These are phyloP conservation scores for Antidorcas marsupialis DNA, from an alignment of 2,113 vertebrate genomes.

Conservation along the genomic window DNA sequence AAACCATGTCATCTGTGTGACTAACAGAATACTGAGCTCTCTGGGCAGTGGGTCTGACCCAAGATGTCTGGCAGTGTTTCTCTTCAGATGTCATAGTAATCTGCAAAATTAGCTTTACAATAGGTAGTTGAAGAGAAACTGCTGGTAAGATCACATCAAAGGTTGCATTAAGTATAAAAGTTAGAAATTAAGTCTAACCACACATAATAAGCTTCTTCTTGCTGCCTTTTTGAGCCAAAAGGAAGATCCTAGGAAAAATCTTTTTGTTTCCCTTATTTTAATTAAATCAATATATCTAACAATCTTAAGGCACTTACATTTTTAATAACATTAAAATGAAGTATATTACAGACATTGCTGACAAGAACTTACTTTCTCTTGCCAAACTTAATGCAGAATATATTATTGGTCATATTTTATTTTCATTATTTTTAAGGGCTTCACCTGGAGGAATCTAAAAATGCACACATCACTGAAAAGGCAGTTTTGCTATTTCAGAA, in stretches of 20 bases:
- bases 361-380: background rate
- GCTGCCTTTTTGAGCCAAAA: background rate
- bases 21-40: background rate
- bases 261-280: background rate
- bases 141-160: background rate
- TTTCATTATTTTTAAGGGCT: slow-evolving; percentile 21
- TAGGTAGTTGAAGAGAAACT: background rate
- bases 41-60: background rate
- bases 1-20: background rate
- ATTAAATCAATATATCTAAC: background rate
- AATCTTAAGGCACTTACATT: background rate
- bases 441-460: slow-evolving; percentile 16
- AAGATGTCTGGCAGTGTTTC: background rate
- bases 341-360: too few species aligned
- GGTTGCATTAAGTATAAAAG: background rate
- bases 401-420: background rate
- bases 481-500: slow-evolving; percentile 10
- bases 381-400: background rate
- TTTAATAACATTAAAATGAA: background rate
- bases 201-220: background rate
- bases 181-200: background rate
- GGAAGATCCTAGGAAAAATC: background rate
- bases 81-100: background rate
- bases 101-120: background rate
- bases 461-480: background rate